phyloP scores from a whole-genome alignment of 2,888 invertebrate genomes.

The Drosophila pullipes region DNA sequence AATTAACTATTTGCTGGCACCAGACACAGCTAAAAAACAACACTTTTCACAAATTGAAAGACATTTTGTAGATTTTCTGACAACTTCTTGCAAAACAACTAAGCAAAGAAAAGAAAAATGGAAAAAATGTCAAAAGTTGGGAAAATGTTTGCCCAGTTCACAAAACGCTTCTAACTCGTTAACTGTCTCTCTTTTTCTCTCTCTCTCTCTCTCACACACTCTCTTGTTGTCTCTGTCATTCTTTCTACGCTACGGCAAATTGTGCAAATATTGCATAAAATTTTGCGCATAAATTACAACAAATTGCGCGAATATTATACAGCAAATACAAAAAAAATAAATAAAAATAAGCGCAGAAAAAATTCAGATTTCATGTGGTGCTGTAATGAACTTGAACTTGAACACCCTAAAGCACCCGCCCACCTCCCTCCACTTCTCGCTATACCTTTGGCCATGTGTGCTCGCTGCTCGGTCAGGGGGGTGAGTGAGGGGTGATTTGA shows the following conservation, averaged over 20 bases:
- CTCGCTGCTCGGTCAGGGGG: neutral
- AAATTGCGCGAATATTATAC: slow-evolving; percentile 52
- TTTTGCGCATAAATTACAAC: slow-evolving; percentile 70
- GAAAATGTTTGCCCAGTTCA: slow-evolving; percentile 11
- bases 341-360: neutral
- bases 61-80: neutral
- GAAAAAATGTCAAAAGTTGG: neutral
- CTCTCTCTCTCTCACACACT: neutral
- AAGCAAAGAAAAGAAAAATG: neutral
- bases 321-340: slow-evolving; percentile 5
- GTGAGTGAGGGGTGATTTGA: slow-evolving; percentile 1
- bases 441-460: slow-evolving; percentile 5
- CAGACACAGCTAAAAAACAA: neutral
- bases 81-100: neutral
- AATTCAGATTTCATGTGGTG: slow-evolving; percentile 50
- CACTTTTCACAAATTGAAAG: neutral
- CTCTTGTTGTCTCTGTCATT: neutral
- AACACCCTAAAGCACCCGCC: slow-evolving; percentile 9
- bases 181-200: neutral
- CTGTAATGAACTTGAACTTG: slow-evolving; percentile 77
- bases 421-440: neutral
- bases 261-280: slow-evolving; percentile 58
- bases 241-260: slow-evolving; percentile 27
- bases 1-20: neutral
- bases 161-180: slow-evolving; percentile 8